These are phyloP conservation scores for Anodontia alba DNA, from an alignment of 2,888 invertebrate genomes.

Conservation along the genomic window DNA sequence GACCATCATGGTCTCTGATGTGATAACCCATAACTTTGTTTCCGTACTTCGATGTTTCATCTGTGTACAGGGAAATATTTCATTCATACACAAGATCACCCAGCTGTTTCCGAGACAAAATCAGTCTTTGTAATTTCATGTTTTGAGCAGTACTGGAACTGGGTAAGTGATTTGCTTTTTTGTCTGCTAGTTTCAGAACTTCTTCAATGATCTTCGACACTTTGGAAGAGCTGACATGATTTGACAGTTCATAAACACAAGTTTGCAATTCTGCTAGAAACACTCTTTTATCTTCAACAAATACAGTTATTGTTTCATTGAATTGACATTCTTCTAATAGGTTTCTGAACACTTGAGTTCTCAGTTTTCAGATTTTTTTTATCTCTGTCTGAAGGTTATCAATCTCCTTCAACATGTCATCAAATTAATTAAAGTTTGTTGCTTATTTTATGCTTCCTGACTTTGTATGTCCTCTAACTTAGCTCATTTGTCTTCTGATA, in stretches of 20 bases:
- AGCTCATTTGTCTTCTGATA: neutral
- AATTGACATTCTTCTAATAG: slow-evolving; percentile 17
- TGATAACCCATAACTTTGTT: slow-evolving; percentile 34
- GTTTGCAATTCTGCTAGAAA: slow-evolving; percentile 24
- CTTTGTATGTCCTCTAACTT: neutral
- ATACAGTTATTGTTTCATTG: slow-evolving; percentile 12
- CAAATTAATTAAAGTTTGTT: neutral
- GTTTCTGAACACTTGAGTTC: neutral
- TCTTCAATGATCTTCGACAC: slow-evolving; percentile 24
- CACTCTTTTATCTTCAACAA: slow-evolving; percentile 28
- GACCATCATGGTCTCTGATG: slow-evolving; percentile 24
- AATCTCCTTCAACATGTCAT: neutral
- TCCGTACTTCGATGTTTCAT: slow-evolving; percentile 41
- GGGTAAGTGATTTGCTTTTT: slow-evolving; percentile 24
- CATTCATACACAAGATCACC: neutral
- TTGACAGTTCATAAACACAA: slow-evolving; percentile 30
- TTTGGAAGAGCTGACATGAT: slow-evolving; percentile 26
- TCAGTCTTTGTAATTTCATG: slow-evolving; percentile 38
- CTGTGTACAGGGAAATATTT: slow-evolving; percentile 27
- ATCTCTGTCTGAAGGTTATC: neutral
- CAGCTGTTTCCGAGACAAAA: slow-evolving; percentile 33
- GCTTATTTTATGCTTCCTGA: neutral
- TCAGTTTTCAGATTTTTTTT: neutral
- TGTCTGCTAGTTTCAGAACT: slow-evolving; percentile 19
- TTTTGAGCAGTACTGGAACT: slow-evolving; percentile 27